Evolutionary conservation across 2,797 vertebrate genomes (phyloP).

Genomic region (Myiothlypis coronata): DNA sequence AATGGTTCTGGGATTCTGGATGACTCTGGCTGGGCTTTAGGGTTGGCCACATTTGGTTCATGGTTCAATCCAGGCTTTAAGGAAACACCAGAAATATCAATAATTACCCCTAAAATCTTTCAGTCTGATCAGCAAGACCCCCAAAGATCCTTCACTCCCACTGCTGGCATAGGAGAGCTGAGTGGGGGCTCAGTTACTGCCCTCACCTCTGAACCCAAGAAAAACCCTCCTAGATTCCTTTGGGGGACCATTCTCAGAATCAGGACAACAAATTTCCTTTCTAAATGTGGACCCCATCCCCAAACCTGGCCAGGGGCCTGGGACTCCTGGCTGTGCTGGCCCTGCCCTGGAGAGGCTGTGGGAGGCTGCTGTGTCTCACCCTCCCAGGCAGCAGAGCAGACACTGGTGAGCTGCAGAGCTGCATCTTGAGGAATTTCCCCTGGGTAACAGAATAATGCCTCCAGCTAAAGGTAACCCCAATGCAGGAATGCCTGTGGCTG

Average conservation of each 20-base stretch:
- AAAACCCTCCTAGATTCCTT: background rate
- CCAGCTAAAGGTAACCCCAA: background rate
- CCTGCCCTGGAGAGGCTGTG: background rate
- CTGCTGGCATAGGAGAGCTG: background rate
- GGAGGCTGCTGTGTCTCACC: rapidly evolving
- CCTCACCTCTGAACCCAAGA: background rate
- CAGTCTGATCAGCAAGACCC: background rate
- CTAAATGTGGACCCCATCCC: background rate
- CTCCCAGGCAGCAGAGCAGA: background rate
- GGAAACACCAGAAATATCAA: background rate
- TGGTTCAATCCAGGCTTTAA: background rate
- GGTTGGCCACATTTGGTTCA: background rate
- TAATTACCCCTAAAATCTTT: background rate
- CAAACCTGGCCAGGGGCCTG: background rate
- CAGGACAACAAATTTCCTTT: background rate
- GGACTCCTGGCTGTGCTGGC: background rate
- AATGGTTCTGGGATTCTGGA: background rate
- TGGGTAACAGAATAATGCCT: background rate
- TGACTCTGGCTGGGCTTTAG: background rate
- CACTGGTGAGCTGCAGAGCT: background rate
- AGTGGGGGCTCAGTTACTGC: background rate
- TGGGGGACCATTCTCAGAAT: background rate
- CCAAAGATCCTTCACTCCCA: background rate
- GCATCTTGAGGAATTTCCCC: background rate
- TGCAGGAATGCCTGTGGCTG: rapidly evolving